Percentiles rank a stretch among this genome's conserved stretches.
Conservation (phyloP, 2,797 vertebrate genomes). For the Poliocrania exsul region DNA sequence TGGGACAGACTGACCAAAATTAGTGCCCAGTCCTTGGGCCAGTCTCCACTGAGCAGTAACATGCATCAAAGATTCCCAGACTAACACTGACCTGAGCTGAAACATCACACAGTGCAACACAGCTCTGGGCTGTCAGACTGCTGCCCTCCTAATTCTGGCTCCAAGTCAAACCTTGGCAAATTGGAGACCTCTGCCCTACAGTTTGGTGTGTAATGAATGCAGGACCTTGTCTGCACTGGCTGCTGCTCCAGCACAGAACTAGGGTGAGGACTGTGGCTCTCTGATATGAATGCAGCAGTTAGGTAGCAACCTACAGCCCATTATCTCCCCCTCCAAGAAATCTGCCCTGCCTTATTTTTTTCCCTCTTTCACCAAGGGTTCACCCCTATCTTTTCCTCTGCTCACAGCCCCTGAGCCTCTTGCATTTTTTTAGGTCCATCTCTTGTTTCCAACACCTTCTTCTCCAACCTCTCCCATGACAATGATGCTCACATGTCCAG, state of each 20-base stretch:
- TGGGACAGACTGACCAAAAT: background rate
- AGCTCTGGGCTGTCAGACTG: background rate
- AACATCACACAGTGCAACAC: background rate
- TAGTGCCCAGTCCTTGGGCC: background rate
- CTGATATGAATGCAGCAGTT: background rate
- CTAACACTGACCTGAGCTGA: background rate
- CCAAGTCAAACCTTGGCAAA: background rate
- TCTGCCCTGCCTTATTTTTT: background rate
- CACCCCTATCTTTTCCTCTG: background rate
- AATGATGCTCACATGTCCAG: background rate
- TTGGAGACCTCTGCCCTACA: background rate
- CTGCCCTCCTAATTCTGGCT: background rate
- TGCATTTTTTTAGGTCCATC: background rate
- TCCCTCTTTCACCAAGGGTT: background rate
- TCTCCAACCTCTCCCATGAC: background rate
- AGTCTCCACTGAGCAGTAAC: background rate
- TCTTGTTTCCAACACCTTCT: background rate
- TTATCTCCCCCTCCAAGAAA: background rate
- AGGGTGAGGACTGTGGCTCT: background rate
- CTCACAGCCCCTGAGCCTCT: background rate
- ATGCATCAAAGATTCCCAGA: background rate
- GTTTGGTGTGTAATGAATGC: background rate
- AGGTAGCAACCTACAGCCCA: background rate
- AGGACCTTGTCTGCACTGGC: background rate
- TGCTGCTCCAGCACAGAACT: background rate